These are phyloP conservation scores for Trogon surrucura DNA, from an alignment of 2,113 vertebrate species.

Conservation along the genomic window DNA sequence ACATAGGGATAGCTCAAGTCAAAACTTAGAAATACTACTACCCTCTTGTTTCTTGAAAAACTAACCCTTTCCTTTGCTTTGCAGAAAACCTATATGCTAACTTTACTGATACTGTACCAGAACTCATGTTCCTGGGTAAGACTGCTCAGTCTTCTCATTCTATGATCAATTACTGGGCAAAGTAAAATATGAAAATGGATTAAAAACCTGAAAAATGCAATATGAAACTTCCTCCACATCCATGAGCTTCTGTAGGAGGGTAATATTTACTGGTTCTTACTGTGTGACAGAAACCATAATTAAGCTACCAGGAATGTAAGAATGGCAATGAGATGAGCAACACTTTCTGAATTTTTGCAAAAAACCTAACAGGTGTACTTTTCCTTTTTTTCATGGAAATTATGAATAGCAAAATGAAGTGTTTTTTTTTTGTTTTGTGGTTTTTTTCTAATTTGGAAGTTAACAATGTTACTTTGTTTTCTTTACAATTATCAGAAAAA, in stretches of 20 bases:
- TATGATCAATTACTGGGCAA: neutral
- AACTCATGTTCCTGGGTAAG: neutral
- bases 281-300: neutral
- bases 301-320: neutral
- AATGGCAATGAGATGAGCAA: neutral
- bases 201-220: neutral
- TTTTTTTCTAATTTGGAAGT: neutral
- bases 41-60: neutral
- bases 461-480: neutral
- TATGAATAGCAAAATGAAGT: neutral
- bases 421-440: accelerated
- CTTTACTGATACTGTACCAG: neutral
- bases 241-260: neutral
- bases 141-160: accelerated
- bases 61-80: neutral
- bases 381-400: neutral
- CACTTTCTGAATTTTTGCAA: neutral
- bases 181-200: neutral
- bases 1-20: neutral
- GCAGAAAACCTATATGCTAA: neutral
- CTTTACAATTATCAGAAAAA: neutral
- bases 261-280: neutral
- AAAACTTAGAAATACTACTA: neutral
- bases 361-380: neutral
- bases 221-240: neutral